Conservation (phyloP, 64 coral and sea anemone species). For the Stichodactyla helianthus region DNA sequence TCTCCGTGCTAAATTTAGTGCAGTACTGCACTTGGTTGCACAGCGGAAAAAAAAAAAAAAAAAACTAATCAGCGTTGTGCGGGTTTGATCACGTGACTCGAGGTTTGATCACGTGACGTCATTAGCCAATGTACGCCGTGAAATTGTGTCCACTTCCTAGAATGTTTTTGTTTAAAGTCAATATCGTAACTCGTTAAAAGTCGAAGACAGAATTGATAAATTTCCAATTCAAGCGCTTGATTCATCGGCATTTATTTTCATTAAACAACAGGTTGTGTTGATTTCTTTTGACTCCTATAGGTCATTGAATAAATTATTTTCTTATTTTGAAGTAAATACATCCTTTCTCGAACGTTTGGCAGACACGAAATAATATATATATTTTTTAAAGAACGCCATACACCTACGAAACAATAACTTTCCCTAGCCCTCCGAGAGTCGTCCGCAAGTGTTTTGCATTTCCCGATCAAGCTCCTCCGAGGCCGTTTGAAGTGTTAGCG, state of each 20-base stretch:
- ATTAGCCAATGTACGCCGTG: not conserved
- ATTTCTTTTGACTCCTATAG: not conserved
- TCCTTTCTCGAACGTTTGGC: not conserved
- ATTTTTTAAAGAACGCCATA: not conserved
- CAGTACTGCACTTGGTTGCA: not conserved
- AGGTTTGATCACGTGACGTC: conserved; percentile 27
- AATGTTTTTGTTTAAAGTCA: conserved; percentile 29
- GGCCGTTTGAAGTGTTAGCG: conserved; percentile 20
- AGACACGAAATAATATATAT: not conserved
- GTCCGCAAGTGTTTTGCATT: conserved; percentile 48
- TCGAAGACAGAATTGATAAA: not conserved
- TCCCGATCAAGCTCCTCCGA: conserved; percentile 30
- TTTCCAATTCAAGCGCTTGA: not conserved
- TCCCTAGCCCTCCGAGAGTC: conserved; percentile 2
- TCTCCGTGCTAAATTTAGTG: not conserved
- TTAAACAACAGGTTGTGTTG: not conserved
- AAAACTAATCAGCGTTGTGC: conserved; percentile 14
- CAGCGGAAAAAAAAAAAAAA: not conserved
- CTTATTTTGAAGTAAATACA: not conserved
- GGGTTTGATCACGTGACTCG: conserved; percentile 17
- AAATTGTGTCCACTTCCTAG: not conserved
- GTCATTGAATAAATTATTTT: not conserved
- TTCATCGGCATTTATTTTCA: conserved; percentile 7
- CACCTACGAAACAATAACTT: not conserved
- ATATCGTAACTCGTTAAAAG: conserved; percentile 3